Percentiles rank a stretch among this genome's conserved stretches.
phyloP scores from a whole-genome alignment of 2,113 vertebrate species.

The Spheniscus mendiculus region DNA sequence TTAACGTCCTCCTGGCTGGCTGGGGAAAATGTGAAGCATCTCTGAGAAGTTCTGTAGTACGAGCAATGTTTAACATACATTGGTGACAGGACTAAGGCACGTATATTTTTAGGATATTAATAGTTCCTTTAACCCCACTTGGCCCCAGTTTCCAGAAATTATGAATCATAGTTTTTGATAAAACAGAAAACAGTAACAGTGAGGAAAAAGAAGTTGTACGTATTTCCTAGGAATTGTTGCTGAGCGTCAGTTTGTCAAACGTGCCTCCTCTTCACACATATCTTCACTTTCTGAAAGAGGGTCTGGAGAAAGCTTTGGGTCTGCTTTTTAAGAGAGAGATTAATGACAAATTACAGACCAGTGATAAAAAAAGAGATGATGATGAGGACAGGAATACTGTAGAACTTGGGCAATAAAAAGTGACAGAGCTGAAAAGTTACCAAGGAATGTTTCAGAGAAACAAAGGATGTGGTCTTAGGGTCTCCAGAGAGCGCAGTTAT shows the following conservation, averaged over 20 bases:
- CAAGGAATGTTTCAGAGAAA: constrained; percentile 61
- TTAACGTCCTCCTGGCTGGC: constrained; percentile 37
- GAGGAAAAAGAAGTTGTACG: background rate
- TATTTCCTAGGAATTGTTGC: constrained; percentile 59
- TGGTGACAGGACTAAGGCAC: background rate
- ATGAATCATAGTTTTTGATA: constrained; percentile 73
- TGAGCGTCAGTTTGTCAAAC: constrained; percentile 60
- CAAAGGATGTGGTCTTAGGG: constrained; percentile 51
- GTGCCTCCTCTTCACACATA: background rate
- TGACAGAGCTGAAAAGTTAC: constrained; percentile 57
- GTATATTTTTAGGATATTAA: constrained; percentile 61
- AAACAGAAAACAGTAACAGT: constrained; percentile 56
- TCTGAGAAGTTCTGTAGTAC: constrained; percentile 32
- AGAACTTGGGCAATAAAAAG: constrained; percentile 40
- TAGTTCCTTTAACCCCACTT: constrained; percentile 60
- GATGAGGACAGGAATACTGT: background rate
- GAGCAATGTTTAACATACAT: background rate
- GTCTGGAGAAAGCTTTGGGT: constrained; percentile 25
- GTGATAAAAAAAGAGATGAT: background rate
- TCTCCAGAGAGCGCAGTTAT: constrained; percentile 21
- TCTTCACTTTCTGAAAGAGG: constrained; percentile 45
- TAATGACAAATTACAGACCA: constrained; percentile 16
- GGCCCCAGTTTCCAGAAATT: constrained; percentile 66
- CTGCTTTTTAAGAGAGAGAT: constrained; percentile 36
- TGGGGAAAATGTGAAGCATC: constrained; percentile 52